Evolutionary conservation across 2,888 invertebrate species (phyloP).

Genomic region (Chloromyia formosa): DNA sequence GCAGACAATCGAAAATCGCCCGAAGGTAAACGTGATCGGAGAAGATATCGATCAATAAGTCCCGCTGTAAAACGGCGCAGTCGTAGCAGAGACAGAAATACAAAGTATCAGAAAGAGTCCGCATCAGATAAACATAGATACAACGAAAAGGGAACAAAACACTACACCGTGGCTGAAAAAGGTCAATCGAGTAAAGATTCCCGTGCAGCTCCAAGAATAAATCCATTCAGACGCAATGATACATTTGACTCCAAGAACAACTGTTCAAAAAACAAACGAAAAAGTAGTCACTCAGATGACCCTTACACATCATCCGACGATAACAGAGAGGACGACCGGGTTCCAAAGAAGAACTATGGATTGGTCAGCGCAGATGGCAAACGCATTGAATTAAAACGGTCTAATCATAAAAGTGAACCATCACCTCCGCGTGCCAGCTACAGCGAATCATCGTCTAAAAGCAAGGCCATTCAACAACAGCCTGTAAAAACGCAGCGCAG

Average conservation of each 20-base stretch:
- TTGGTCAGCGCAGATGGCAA: conserved; percentile 62
- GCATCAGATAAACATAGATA: not conserved
- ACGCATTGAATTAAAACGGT: conserved; percentile 51
- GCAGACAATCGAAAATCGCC: too few species aligned
- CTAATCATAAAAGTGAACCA: not conserved
- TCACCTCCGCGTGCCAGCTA: not conserved
- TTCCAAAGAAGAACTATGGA: conserved; percentile 58
- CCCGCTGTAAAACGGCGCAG: not conserved
- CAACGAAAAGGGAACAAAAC: not conserved
- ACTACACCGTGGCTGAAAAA: not conserved
- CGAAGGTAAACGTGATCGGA: not conserved
- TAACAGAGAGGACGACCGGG: not conserved
- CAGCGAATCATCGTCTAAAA: not conserved
- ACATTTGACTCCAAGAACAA: not conserved
- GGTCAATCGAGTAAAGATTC: not conserved
- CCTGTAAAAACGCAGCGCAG: conserved; percentile 19
- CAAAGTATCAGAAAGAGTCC: not conserved
- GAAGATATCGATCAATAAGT: not conserved
- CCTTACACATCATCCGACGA: conserved; percentile 20
- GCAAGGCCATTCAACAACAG: not conserved
- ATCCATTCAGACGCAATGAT: too few species aligned
- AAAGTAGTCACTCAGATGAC: not conserved
- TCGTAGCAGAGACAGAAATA: not conserved
- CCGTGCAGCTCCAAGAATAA: too few species aligned
- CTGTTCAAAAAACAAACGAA: not conserved